phyloP scores from a whole-genome alignment of 2,113 vertebrate genomes.

The Lampris incognitus region DNA sequence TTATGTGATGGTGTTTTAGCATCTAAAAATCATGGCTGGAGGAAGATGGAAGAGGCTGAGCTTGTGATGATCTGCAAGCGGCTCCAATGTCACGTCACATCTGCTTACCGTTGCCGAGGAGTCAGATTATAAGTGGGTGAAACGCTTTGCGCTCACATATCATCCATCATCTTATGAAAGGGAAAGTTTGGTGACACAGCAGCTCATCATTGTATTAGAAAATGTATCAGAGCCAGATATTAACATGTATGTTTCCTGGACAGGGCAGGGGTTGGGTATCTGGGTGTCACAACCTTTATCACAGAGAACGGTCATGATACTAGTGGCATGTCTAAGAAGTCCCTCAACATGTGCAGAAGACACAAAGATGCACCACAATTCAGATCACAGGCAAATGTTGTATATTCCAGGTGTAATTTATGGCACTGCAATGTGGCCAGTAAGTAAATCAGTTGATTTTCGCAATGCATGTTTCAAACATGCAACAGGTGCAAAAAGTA shows the following conservation, averaged over 20 bases:
- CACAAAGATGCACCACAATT: background rate
- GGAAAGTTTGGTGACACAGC: constrained; percentile 38
- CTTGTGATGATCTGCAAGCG: constrained; percentile 28
- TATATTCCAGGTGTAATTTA: background rate
- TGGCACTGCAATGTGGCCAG: background rate
- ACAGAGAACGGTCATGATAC: background rate
- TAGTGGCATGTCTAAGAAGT: background rate
- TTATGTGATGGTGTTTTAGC: background rate
- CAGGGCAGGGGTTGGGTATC: background rate
- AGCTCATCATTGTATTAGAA: constrained; percentile 12
- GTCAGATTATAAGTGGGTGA: constrained; percentile 64
- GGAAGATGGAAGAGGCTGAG: constrained; percentile 28
- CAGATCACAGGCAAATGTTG: background rate
- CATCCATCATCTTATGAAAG: constrained; percentile 68
- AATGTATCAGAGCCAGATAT: constrained; percentile 10
- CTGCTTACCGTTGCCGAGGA: constrained; percentile 62
- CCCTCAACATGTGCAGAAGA: background rate
- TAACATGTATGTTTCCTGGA: background rate
- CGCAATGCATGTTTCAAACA: background rate
- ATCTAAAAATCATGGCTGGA: constrained; percentile 13
- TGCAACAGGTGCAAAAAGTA: background rate
- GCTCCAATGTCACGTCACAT: constrained; percentile 48
- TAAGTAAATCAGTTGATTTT: background rate
- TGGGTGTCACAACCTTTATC: background rate
- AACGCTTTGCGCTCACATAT: constrained; percentile 45